Evolutionary conservation across 2,888 invertebrate species (phyloP), one percentile per base, ranked within the genome.

Genomic region (Operophtera brumata): DNA sequence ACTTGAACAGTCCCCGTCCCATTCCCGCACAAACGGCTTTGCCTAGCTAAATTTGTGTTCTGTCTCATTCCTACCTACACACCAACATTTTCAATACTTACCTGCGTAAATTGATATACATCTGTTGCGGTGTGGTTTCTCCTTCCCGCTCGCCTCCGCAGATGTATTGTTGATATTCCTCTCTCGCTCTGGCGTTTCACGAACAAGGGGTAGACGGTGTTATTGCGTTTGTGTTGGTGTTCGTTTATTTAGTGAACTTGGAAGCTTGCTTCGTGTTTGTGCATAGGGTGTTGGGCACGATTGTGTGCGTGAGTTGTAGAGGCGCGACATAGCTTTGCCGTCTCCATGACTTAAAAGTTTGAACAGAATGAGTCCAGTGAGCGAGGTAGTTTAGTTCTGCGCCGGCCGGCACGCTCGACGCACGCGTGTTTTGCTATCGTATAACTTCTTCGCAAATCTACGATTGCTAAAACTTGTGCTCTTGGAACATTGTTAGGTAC

Each of bases 181-280:
- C 64, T 88, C 90, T 73, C 82, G 65, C 74, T 89, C 84, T 61
- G 63, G 56, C 77, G 83, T 82, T 85, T 85, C 86, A 83, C 78
- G 87, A 82, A 86, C 87, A 82, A 82, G 87, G 89, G 90, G 87
- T 86, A 86, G 86, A 86, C 87, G 82, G 78, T 83, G 85, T 84
- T 80, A 80, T 78, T 78, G 77, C 82, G 84, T 76, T 78, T 84
- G 89, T 88, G 88, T 90, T 88, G 79, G 90, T 87, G 88, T 87
- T 78, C 86, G 88, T 88, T 89, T 90, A 89, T 90, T 90, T 88
- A 88, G 90, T 90, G 90, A 90, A 90, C 89, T 90, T 89, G 89
- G 86, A 86, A 88, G 89, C 84, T 84, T 80, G 83, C 84, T 75
- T 83, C 77, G 90, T 89, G 87, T 88, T 86, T 84, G 89, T 89